A percentile compares a stretch with the other conserved stretches of the same genome.
These are phyloP conservation scores for Leptodirus hochenwartii DNA, from an alignment of 2,888 invertebrate genomes.

Conservation along the genomic window DNA sequence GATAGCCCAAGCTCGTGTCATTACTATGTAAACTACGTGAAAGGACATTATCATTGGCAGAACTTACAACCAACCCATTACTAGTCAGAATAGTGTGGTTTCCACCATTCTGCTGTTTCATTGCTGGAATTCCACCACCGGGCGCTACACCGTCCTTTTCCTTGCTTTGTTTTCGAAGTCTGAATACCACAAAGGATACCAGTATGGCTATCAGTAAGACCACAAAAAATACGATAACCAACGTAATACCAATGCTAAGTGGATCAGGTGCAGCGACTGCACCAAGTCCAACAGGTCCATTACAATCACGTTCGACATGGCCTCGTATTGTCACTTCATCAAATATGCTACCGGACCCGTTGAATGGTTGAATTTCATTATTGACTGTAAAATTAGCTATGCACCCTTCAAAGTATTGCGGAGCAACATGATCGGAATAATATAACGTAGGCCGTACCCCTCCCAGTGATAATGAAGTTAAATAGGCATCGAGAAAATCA, in stretches of 20 bases:
- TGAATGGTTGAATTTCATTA: constrained; percentile 76
- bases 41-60: constrained; percentile 50
- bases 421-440: constrained; percentile 30
- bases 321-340: constrained; percentile 50
- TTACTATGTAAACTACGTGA: constrained; percentile 48
- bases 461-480: constrained; percentile 65
- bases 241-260: constrained; percentile 77
- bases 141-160: constrained; percentile 53
- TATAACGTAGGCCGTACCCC: constrained; percentile 49
- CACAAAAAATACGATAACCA: constrained; percentile 87
- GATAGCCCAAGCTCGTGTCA: constrained; percentile 49
- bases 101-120: constrained; percentile 61
- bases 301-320: constrained; percentile 57
- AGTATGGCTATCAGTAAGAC: constrained; percentile 76
- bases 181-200: constrained; percentile 82
- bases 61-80: constrained; percentile 41
- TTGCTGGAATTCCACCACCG: constrained; percentile 48
- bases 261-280: constrained; percentile 68
- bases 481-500: constrained; percentile 80
- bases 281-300: constrained; percentile 55
- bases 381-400: constrained; percentile 78
- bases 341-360: constrained; percentile 71
- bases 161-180: constrained; percentile 70
- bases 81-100: constrained; percentile 44
- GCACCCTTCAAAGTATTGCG: constrained; percentile 70